Evolutionary conservation across 2,888 invertebrate genomes (phyloP), one percentile per base, ranked within the genome.

Genomic region (Brenthis hecate): DNA sequence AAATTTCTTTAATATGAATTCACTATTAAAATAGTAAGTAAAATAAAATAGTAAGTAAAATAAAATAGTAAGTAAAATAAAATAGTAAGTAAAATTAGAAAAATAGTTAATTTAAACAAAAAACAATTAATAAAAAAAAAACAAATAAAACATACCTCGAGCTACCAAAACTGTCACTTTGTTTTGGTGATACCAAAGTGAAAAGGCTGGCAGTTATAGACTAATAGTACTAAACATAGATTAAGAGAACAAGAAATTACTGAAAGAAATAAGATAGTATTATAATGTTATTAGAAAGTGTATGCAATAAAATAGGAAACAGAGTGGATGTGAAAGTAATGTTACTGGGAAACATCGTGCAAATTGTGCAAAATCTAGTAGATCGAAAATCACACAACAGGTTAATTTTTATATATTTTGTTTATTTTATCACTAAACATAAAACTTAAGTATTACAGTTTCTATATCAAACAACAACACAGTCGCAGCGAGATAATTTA

Each of bases 391-490:
- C 74, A 85, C 81, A 87, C 85, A 86, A 85, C 81, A 75, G 58
- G 61, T 74, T 73, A 80, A 75, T 82, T 87, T 89, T 89, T 88
- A 80, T 82, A 84, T 86, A 73, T 87, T 89, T 88, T 89, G 86
- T 92, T 91, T 91, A 91, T 93, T 92, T 91, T 92, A 90, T 91
- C 86, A 91, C 92, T 92, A 91, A 91, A 89, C 85, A 87, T 91
- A 88, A 90, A 92, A 86, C 92, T 92, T 92, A 91, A 86, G 88
- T 89, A 89, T 87, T 92, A 92, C 91, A 92, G 91, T 91, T 89
- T 88, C 87, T 90, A 91, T 89, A 91, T 91, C 87, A 86, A 92
- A 91, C 88, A 91, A 90, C 88, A 91, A 88, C 89, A 88, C 88
- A 90, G 90, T 91, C 89, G 89, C 86, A 89, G 87, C 84, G 86